phyloP scores from a whole-genome alignment of 2,888 invertebrate species.

The Diogma glabrata region DNA sequence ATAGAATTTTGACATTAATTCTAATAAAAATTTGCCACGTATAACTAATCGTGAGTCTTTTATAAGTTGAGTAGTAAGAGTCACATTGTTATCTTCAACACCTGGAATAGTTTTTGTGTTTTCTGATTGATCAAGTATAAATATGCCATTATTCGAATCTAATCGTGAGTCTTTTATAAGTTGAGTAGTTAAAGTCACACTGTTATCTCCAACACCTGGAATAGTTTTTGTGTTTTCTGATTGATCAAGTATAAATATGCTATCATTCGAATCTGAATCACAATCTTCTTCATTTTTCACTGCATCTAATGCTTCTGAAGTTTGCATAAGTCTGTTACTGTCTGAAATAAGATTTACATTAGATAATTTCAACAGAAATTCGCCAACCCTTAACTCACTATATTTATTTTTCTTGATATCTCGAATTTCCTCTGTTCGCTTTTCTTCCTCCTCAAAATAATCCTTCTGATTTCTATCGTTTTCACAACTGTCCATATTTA shows the following conservation, averaged over 20 bases:
- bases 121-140: conserved; percentile 4
- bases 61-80: conserved; percentile 18
- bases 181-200: not conserved
- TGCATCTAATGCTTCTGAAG: too few species aligned
- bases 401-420: not conserved
- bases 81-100: too few species aligned
- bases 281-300: not conserved
- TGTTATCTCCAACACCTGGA: not conserved
- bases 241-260: conserved; percentile 4
- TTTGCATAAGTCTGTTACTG: too few species aligned
- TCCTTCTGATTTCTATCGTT: too few species aligned
- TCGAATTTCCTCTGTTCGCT: not conserved
- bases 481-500: too few species aligned
- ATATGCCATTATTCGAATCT: not conserved
- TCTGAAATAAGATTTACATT: too few species aligned
- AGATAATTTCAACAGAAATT: not conserved
- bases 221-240: not conserved
- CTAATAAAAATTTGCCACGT: conserved; percentile 16
- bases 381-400: not conserved
- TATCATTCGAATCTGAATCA: not conserved
- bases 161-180: not conserved
- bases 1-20: conserved; percentile 19
- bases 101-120: not conserved
- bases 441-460: too few species aligned
- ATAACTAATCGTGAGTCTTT: conserved; percentile 18